These are phyloP conservation scores for Papilio glaucus DNA, from an alignment of 1,140 invertebrate species.

Conservation along the genomic window DNA sequence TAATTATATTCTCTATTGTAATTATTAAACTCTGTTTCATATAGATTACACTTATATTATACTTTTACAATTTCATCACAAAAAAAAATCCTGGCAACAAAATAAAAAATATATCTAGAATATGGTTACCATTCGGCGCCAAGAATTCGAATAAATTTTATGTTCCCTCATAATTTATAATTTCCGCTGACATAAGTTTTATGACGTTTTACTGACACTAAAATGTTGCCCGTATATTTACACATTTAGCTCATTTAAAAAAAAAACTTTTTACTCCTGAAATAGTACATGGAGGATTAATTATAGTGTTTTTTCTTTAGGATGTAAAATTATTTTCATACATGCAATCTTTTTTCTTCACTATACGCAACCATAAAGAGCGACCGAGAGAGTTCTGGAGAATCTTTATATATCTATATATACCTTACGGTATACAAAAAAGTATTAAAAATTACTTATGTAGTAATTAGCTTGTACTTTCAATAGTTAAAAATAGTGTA, in stretches of 20 bases:
- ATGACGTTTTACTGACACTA: constrained; percentile 37
- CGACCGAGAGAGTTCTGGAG: too few relatives aligned
- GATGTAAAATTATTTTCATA: constrained; percentile 2
- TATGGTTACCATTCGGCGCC: constrained; percentile 29
- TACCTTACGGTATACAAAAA: too few relatives aligned
- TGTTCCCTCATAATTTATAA: constrained; percentile 34
- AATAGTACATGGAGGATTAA: neutral
- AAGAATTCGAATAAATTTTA: constrained; percentile 32
- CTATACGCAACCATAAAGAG: too few relatives aligned
- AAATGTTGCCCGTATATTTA: constrained; percentile 31
- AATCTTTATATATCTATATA: too few relatives aligned
- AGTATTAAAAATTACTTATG: too few relatives aligned
- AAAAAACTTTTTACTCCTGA: neutral
- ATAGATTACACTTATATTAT: neutral
- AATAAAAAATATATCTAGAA: constrained; percentile 12
- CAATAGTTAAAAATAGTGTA: too few relatives aligned
- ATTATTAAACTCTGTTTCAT: too few relatives aligned
- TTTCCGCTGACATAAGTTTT: constrained; percentile 34
- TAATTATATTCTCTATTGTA: too few relatives aligned
- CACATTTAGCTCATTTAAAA: constrained; percentile 22
- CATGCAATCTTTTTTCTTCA: too few relatives aligned
- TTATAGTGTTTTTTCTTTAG: constrained; percentile 15
- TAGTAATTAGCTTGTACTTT: too few relatives aligned
- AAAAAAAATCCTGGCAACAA: neutral
- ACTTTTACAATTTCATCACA: neutral